Evolutionary conservation across 2,797 vertebrate genomes (phyloP), one percentile per base, ranked within the genome.

Genomic region (Spinibarbus caldwelli): DNA sequence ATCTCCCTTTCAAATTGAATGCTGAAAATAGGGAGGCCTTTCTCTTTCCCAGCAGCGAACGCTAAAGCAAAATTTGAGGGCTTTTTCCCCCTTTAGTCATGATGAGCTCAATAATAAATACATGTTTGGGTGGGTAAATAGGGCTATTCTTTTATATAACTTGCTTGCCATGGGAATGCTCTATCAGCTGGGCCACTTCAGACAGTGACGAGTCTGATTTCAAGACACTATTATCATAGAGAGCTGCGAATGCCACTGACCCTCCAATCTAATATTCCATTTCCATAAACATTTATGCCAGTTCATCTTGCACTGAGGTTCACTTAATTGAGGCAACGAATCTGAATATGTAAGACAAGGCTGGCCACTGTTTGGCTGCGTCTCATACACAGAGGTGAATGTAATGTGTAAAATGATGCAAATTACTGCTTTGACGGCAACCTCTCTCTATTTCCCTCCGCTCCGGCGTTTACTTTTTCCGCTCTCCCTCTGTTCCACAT

Each of bases 211-310:
- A 91, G 91, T 92, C 93, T 95, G 94, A 95, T 95, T 96, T 95
- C 93, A 96, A 96, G 95, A 96, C 94, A 90, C 92, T 92, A 95
- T 96, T 96, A 95, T 92, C 94, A 94, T 92, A 94, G 93, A 94
- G 92, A 95, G 94, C 93, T 90, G 91, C 86, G 92, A 88, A 93
- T 93, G 94, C 88, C 91, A 90, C 89, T 94, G 94, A 95, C 95
- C 94, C 91, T 90, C 91, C 93, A 92, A 94, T 94, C 94, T 93
- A 94, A 96, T 94, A 95, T 95, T 95, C 93, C 86, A 93, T 95
- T 95, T 96, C 93, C 93, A 94, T 95, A 96, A 95, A 96, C 95
- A 96, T 95, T 95, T 94, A 95, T 95, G 93, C 93, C 92, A 90
- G 94, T 95, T 95, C 93, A 94, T 95, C 93, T 94, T 94, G 92